Percentiles rank a stretch among this genome's conserved stretches.
Evolutionary conservation across 2,113 vertebrate species (phyloP).

Genomic region (Vulpes ferrilata): DNA sequence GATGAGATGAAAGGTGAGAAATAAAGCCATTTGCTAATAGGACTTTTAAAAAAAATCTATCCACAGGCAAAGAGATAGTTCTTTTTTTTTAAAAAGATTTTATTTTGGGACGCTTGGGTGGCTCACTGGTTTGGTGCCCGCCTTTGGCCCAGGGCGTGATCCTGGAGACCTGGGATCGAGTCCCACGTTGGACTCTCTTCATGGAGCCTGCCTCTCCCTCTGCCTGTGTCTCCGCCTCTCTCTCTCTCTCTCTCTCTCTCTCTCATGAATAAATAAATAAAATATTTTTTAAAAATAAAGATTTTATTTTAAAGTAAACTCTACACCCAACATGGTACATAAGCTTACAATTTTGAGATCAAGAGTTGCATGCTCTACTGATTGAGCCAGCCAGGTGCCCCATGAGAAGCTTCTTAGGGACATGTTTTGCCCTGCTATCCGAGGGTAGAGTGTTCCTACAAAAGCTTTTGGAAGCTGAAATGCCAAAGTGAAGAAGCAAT

Average conservation of each 20-base stretch:
- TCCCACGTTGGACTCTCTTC: too few relatives aligned
- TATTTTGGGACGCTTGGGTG: not conserved
- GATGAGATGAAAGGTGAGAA: constrained; percentile 35
- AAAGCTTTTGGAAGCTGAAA: not conserved
- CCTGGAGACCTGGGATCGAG: too few relatives aligned
- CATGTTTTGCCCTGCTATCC: not conserved
- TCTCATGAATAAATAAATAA: too few relatives aligned
- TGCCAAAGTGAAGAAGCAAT: not conserved
- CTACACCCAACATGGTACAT: not conserved
- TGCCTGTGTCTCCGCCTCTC: too few relatives aligned
- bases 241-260: too few relatives aligned
- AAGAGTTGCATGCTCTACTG: not conserved
- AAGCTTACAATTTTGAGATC: not conserved
- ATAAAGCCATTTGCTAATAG: not conserved
- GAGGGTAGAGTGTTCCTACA: not conserved
- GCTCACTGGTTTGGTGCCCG: too few relatives aligned
- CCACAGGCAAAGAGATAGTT: not conserved
- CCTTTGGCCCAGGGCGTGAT: too few relatives aligned
- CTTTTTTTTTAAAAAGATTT: not conserved
- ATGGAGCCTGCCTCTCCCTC: too few relatives aligned
- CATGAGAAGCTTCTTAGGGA: not conserved
- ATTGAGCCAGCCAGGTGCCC: not conserved
- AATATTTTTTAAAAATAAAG: not conserved
- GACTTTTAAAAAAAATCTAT: not conserved
- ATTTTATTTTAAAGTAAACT: not conserved